Evolutionary conservation across 2,888 invertebrate species (phyloP), one percentile per base, ranked within the genome.

Genomic region (Stenurella melanura): DNA sequence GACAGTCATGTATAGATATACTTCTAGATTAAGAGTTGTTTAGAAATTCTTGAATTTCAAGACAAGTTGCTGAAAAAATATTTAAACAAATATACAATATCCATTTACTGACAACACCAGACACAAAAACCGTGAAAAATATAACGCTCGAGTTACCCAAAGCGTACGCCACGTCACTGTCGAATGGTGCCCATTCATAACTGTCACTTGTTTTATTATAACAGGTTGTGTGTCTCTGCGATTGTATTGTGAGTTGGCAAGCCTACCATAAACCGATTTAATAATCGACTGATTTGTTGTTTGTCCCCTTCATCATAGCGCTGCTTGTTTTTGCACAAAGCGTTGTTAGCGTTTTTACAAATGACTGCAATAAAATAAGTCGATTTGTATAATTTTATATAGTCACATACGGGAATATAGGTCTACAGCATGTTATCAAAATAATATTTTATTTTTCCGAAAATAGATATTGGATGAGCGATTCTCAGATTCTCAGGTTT

Each of bases 231-330:
- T 83, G 82, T 84, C 84, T 85, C 84, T 83, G 74, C 85, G 82
- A 86, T 85, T 86, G 84, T 81, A 81, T 83, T 85, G 83, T 80
- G 82, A 80, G 81, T 80, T 60, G 74, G 75, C 82, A 82, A 78
- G 80, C 81, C 83, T 80, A 83, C 86, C 84, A 85, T 86, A 85
- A 87, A 85, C 84, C 85, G 86, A 86, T 87, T 87, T 85, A 85
- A 86, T 87, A 87, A 86, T 86, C 85, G 85, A 84, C 84, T 82
- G 86, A 87, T 87, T 86, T 87, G 87, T 86, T 85, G 85, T 83
- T 81, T 84, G 84, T 85, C 85, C 85, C 85, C 86, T 83, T 86
- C 87, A 86, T 87, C 86, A 86, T 83, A 80, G 85, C 81, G 68
- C 80, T 85, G 84, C 85, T 87, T 87, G 87, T 87, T 87, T 86